phyloP scores from a whole-genome alignment of 2,113 vertebrate genomes.

The Cavia aperea region DNA sequence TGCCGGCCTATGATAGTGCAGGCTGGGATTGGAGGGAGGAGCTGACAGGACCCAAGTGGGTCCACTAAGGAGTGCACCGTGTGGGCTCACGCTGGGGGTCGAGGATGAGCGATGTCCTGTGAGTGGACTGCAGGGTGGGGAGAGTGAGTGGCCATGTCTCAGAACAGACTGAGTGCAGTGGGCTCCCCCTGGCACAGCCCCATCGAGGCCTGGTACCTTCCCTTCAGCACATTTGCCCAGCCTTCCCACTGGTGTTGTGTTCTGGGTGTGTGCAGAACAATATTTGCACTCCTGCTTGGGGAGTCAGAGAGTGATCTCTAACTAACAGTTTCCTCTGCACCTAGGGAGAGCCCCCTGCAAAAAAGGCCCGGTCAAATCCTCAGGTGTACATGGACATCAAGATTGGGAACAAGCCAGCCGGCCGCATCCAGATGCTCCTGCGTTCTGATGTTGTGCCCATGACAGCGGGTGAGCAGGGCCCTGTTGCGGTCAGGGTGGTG shows the following conservation, averaged over 20 bases:
- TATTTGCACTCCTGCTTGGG: accelerated
- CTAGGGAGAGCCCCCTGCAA: conserved; percentile 87
- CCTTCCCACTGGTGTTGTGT: background rate
- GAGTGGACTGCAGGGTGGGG: background rate
- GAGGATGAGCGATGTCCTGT: background rate
- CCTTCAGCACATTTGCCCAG: background rate
- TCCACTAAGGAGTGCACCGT: background rate
- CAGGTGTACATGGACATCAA: conserved; percentile 98
- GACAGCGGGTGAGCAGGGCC: conserved; percentile 84
- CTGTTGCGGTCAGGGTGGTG: accelerated
- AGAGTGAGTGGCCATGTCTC: background rate
- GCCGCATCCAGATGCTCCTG: conserved; percentile 89
- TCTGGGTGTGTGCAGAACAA: background rate
- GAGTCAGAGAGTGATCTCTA: background rate
- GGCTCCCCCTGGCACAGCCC: background rate
- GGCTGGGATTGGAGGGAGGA: background rate
- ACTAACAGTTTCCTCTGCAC: background rate
- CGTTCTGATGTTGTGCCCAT: conserved; percentile 94
- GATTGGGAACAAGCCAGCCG: conserved; percentile 93
- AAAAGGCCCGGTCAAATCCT: conserved; percentile 89
- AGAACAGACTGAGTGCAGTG: accelerated
- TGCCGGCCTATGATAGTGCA: background rate
- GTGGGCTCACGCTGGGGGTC: background rate
- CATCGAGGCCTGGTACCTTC: background rate
- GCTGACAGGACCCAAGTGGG: background rate